Evolutionary conservation across 64 coral and sea anemone species (phyloP), one percentile per base, ranked within the genome.

Genomic region (Stichodactyla mertensii): DNA sequence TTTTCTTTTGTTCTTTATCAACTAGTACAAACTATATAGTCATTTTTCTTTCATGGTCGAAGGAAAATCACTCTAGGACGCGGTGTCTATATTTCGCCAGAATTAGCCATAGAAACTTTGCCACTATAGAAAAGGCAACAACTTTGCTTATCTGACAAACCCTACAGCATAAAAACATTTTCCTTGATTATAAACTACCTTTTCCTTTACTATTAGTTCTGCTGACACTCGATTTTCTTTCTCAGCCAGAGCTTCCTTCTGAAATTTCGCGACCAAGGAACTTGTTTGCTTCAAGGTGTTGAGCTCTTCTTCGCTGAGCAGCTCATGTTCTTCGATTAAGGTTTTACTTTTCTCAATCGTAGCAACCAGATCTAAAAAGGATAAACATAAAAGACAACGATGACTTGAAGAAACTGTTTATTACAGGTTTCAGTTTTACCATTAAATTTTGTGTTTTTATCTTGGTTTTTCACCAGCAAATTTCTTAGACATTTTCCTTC

Each of bases 261-360:
- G 93, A 85, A 95, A 95, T 77, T 92, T 91, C 15, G 86, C 93
- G 57, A 95, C 87, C 55, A 95, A 82, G 52, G 93, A 95, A 87
- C 93, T 95, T n/a, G 83, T 85, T 78, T 95, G 89, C 77, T 85
- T 88, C 45, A 89, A 62, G 5, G 54, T 85, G 19, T 85, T 84
- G 16, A 90, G 18, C 20, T 85, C 64, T 60, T 85, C 89, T n/a
- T 90, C 83, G 24, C 56, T 85, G 6, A 58, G 57, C 26, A 85
- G 54, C 24, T 85, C 83, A 45, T 85, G 56, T 57, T 55, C 82
- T 57, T 61, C 55, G 16, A 58, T 85, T 18, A 31, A 52, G 23
- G 61, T 28, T 28, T 62, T 85, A 31, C 56, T 85, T 64, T 85
- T 28, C 27, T 85, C 83, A 9, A 85, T 58, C 9, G 83, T 28